Percentiles rank a stretch among this genome's conserved stretches.
These are phyloP conservation scores for Halocaridina rubra DNA, from an alignment of 2,888 invertebrate genomes.

Conservation along the genomic window DNA sequence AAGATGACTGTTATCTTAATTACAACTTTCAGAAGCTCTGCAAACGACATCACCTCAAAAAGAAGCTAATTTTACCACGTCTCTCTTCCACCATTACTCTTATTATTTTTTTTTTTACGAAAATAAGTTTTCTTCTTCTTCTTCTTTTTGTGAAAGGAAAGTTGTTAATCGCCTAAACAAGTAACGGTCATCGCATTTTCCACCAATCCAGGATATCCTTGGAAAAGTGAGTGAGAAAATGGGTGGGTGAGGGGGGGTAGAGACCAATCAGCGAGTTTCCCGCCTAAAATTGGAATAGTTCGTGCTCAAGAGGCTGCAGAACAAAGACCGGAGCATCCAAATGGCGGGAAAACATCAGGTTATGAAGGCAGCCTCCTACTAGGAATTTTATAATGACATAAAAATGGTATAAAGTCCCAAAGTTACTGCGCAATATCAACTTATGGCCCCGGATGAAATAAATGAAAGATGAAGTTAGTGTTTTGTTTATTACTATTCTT, in stretches of 20 bases:
- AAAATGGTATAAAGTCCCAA: conserved; percentile 54
- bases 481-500: conserved; percentile 57
- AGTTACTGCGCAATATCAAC: conserved; percentile 56
- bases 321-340: conserved; percentile 51
- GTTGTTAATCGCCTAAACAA: conserved; percentile 51
- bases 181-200: conserved; percentile 47
- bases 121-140: conserved; percentile 39
- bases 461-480: conserved; percentile 59
- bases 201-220: conserved; percentile 22
- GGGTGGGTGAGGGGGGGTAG: neutral
- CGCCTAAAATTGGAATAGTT: conserved; percentile 56
- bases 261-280: conserved; percentile 46
- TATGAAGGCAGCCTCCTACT: conserved; percentile 51
- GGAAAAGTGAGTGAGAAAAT: neutral
- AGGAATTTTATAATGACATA: conserved; percentile 60
- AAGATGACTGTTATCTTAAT: conserved; percentile 52
- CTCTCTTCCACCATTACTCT: conserved; percentile 42
- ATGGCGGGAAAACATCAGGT: conserved; percentile 54
- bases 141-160: no score
- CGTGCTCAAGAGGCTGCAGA: conserved; percentile 22
- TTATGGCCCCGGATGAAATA: conserved; percentile 51
- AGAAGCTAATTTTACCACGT: conserved; percentile 54
- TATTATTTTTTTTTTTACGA: no score
- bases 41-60: conserved; percentile 46
- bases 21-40: conserved; percentile 42